These are phyloP conservation scores for Hypsopygia costalis DNA, from an alignment of 2,888 invertebrate species.

Conservation along the genomic window DNA sequence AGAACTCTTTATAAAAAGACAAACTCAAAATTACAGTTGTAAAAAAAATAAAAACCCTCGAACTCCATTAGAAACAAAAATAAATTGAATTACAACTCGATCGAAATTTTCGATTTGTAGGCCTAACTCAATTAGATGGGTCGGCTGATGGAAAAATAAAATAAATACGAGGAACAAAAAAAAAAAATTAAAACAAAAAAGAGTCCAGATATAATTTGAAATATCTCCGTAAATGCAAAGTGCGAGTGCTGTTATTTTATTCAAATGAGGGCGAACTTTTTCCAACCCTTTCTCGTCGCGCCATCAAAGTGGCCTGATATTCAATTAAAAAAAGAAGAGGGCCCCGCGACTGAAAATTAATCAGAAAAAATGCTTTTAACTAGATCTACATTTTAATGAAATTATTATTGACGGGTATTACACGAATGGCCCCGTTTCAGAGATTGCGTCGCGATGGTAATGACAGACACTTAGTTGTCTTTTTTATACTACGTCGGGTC, in stretches of 20 bases:
- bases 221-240: conserved; percentile 81
- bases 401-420: conserved; percentile 80
- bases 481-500: too few species aligned
- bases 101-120: conserved; percentile 79
- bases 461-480: conserved; percentile 14
- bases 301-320: conserved; percentile 81
- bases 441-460: conserved; percentile 58
- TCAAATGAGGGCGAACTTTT: conserved; percentile 80
- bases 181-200: conserved; percentile 75
- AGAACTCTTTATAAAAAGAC: conserved; percentile 55
- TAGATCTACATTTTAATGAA: conserved; percentile 81
- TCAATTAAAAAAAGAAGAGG: conserved; percentile 80
- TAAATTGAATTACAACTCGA: conserved; percentile 80
- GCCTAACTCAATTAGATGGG: conserved; percentile 79
- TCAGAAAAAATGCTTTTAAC: conserved; percentile 81
- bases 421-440: conserved; percentile 63
- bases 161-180: conserved; percentile 76
- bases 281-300: conserved; percentile 73
- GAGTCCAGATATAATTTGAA: conserved; percentile 80
- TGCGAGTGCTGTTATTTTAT: conserved; percentile 81
- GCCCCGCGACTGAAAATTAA: conserved; percentile 78
- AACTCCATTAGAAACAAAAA: conserved; percentile 81
- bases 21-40: conserved; percentile 69
- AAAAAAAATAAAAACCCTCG: conserved; percentile 65
- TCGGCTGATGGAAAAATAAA: conserved; percentile 79